Evolutionary conservation across 2,888 invertebrate species (phyloP), one percentile per base, ranked within the genome.

Genomic region (Phyllotreta cruciferae): DNA sequence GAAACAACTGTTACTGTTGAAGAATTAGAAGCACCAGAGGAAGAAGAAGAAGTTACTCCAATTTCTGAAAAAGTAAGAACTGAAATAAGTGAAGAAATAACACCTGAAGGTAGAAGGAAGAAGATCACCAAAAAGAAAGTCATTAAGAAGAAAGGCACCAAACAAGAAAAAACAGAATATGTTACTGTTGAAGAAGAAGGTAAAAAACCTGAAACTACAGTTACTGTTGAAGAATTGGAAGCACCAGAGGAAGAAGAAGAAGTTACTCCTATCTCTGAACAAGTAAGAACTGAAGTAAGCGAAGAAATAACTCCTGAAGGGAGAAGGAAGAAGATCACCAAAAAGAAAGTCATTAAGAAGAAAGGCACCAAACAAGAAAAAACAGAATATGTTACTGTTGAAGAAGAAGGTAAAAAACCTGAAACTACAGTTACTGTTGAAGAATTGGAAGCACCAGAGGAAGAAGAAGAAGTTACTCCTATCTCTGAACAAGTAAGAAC

Each of bases 341-440:
- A 77, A 68, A 78, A 76, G 35, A 70, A 75, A 44, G 71, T 73
- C 4, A 75, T 79, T 41, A 75, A 75, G 58, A 78, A 76, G 65
- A 74, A 75, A 56, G 77, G 75, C 41, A 70, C 64, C 24, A 73
- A 80, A 76, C 74, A 82, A 71, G 72, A 81, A 71, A 71, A 56
- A 69, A 78, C 61, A 79, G 81, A 74, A 24, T 81, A 77, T 61
- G 77, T 78, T 37, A 80, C 74, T 75, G 73, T 79, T 70, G 68
- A 82, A 78, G 72, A 83, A 68, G 82, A 82, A 66, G 82, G 82
- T 49, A 81, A 79, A 73, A 70, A 80, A 76, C 77, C 83, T 70
- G 73, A 81, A 72, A 75, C 80, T 57, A 69, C 80, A 5, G 78
- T 82, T 66, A 74, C 80, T 52, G 77, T 76, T 57, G 73, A 79